Conservation (phyloP, 1,140 invertebrate species). For the Lepidurus packardi region DNA sequence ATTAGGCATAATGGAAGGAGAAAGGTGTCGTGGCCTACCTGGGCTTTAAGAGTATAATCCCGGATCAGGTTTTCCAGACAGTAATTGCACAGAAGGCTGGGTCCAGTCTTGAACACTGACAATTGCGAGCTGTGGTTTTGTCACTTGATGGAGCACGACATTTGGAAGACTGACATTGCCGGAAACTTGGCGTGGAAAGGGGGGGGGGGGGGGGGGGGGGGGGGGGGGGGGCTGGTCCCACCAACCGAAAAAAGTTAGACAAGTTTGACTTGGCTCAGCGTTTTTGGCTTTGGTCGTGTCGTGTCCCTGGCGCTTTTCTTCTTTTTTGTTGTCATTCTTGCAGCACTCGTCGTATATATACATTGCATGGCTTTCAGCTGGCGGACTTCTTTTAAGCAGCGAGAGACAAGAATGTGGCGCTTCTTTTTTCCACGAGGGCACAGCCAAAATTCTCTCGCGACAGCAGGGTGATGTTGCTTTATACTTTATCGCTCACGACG, state of each 20-base stretch:
- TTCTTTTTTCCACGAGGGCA: neutral
- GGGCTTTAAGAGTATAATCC: too few species aligned
- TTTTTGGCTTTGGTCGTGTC: neutral
- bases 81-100: neutral
- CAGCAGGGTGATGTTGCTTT: neutral
- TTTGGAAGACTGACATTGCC: neutral
- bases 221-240: too few species aligned
- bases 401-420: neutral
- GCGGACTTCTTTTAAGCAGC: neutral
- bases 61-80: too few species aligned
- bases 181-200: neutral
- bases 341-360: neutral
- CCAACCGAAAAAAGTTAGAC: too few species aligned
- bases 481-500: conserved; percentile 4
- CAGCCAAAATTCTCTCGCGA: neutral
- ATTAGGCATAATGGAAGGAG: too few species aligned
- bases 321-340: neutral
- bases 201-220: too few species aligned
- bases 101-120: neutral
- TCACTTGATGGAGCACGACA: neutral
- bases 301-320: neutral
- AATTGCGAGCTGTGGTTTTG: conserved; percentile 6
- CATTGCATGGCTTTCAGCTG: neutral
- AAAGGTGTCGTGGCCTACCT: too few species aligned
- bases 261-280: neutral